These are phyloP conservation scores for Nettapus auritus DNA, from an alignment of 2,113 vertebrate genomes.

Conservation along the genomic window DNA sequence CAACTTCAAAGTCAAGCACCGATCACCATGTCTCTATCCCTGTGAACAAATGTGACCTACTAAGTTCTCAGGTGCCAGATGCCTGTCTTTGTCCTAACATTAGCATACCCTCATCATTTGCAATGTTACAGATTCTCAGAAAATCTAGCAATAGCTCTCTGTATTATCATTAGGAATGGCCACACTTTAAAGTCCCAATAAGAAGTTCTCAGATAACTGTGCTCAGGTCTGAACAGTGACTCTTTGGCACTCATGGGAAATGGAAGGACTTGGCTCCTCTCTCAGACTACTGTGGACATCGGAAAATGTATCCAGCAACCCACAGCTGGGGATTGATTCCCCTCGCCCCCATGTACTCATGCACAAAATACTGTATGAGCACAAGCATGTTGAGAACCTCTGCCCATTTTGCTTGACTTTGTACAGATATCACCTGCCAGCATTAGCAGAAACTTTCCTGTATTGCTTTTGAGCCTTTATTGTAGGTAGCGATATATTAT, in stretches of 20 bases:
- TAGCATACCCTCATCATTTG: not conserved
- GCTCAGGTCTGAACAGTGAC: not conserved
- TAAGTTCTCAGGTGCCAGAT: not conserved
- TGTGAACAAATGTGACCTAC: not conserved
- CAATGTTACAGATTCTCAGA: not conserved
- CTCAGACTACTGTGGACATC: not conserved
- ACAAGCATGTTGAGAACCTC: not conserved
- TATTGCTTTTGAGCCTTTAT: not conserved
- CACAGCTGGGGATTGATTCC: not conserved
- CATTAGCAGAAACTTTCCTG: accelerated
- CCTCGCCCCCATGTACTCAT: not conserved
- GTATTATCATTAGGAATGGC: not conserved
- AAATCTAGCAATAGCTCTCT: not conserved
- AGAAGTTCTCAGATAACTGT: not conserved
- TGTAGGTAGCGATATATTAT: not conserved
- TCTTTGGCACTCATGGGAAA: not conserved
- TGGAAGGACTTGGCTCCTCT: not conserved
- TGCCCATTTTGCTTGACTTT: not conserved
- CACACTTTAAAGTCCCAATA: not conserved
- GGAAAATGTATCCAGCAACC: not conserved
- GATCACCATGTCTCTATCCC: not conserved
- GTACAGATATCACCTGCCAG: not conserved
- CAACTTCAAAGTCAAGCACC: not conserved
- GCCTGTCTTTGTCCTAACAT: not conserved
- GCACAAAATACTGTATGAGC: not conserved